These are phyloP conservation scores for Amiota mariae DNA, from an alignment of 2,888 invertebrate species.

Conservation along the genomic window DNA sequence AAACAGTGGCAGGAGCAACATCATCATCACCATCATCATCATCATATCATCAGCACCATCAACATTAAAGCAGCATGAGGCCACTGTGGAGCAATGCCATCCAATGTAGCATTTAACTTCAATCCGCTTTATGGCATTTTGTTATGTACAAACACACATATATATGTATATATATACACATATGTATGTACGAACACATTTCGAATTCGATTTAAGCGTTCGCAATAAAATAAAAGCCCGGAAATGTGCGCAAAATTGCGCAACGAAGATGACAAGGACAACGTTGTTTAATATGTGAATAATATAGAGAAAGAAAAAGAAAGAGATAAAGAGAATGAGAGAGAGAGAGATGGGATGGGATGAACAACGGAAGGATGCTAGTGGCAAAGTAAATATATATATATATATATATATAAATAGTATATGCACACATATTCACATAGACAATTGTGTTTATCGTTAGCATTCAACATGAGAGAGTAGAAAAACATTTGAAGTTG, in stretches of 20 bases:
- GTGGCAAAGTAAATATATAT: slow-evolving; percentile 5
- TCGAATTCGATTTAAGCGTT: slow-evolving; percentile 63
- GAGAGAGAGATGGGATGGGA: background rate
- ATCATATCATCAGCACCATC: too few relatives aligned
- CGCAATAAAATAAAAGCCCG: slow-evolving; percentile 63
- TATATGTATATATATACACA: slow-evolving; percentile 17
- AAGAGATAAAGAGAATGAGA: background rate
- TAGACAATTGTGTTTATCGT: background rate
- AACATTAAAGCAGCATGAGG: background rate
- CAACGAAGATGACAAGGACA: slow-evolving; percentile 4
- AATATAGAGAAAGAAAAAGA: background rate
- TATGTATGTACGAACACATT: slow-evolving; percentile 41
- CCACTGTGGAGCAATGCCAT: slow-evolving; percentile 7
- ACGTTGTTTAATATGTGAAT: background rate
- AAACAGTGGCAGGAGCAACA: too few relatives aligned
- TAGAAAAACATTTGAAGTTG: too few relatives aligned
- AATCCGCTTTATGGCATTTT: slow-evolving; percentile 64
- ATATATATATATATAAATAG: background rate
- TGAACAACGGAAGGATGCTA: background rate
- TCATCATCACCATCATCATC: too few relatives aligned
- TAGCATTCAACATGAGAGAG: too few relatives aligned
- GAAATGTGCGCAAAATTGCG: slow-evolving; percentile 35
- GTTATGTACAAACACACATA: slow-evolving; percentile 49
- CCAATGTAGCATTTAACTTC: slow-evolving; percentile 62
- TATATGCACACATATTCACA: background rate